Conservation (phyloP, 2,888 invertebrate genomes). For the Sericinus montela region DNA sequence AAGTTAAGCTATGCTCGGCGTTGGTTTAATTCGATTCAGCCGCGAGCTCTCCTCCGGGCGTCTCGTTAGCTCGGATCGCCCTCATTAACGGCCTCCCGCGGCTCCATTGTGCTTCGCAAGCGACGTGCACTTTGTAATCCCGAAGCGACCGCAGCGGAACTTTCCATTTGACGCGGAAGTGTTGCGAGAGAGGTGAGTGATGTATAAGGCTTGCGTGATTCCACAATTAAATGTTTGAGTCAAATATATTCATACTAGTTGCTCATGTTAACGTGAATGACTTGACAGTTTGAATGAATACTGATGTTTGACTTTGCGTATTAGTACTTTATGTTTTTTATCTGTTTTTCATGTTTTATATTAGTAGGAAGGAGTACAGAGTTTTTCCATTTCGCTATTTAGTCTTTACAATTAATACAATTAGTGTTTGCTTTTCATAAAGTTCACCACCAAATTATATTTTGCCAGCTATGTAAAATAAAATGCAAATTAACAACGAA, state of each 20-base stretch:
- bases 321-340: too few relatives aligned
- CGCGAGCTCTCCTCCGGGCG: constrained; percentile 1
- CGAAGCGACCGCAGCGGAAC: background rate
- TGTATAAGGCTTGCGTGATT: background rate
- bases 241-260: too few relatives aligned
- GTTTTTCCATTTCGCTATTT: too few relatives aligned
- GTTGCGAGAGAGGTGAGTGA: background rate
- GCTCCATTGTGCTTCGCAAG: constrained; percentile 1
- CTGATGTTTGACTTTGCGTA: too few relatives aligned
- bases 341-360: too few relatives aligned
- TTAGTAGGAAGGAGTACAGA: too few relatives aligned
- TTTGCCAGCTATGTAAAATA: background rate
- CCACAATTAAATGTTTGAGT: too few relatives aligned
- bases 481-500: background rate
- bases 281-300: too few relatives aligned
- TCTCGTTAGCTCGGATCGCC: constrained; percentile 5
- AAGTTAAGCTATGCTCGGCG: background rate
- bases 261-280: too few relatives aligned
- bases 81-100: constrained; percentile 6
- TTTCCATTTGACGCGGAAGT: constrained; percentile 2
- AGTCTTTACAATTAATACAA: too few relatives aligned
- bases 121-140: background rate
- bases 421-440: too few relatives aligned
- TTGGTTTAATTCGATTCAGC: constrained; percentile 6
- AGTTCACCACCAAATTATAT: too few relatives aligned